phyloP scores from a whole-genome alignment of 2,888 invertebrate genomes.

The Vanessa cardui region DNA sequence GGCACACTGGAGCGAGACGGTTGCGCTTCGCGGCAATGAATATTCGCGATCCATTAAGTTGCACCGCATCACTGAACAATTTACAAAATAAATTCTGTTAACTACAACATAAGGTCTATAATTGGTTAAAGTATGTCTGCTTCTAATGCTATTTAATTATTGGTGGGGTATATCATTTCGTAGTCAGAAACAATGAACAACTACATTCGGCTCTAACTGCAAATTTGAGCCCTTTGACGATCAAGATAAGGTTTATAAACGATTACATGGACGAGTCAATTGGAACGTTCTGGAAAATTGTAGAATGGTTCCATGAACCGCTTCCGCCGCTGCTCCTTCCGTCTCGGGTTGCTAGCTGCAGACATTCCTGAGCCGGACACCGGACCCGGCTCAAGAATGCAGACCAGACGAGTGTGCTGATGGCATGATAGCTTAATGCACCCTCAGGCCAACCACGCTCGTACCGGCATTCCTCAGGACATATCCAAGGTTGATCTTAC shows the following conservation, averaged over 20 bases:
- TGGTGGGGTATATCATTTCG: conserved; percentile 52
- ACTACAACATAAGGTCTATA: conserved; percentile 18
- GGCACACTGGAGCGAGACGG: conserved; percentile 80
- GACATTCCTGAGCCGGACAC: conserved; percentile 74
- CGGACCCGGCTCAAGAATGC: conserved; percentile 73
- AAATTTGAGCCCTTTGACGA: conserved; percentile 41
- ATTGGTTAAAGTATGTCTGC: conserved; percentile 20
- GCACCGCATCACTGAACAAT: conserved; percentile 40
- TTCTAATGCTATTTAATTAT: conserved; percentile 45
- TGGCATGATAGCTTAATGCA: conserved; percentile 75
- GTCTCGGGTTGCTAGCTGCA: conserved; percentile 79
- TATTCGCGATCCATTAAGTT: conserved; percentile 49
- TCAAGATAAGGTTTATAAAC: conserved; percentile 45
- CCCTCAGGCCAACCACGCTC: conserved; percentile 50
- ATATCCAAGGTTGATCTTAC: conserved; percentile 57
- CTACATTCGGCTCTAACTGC: conserved; percentile 35
- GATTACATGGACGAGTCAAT: conserved; percentile 29
- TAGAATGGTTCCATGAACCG: conserved; percentile 72
- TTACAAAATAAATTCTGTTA: conserved; percentile 44
- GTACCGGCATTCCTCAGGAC: conserved; percentile 52
- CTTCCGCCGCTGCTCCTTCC: conserved; percentile 80
- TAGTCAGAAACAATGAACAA: conserved; percentile 44
- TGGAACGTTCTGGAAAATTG: conserved; percentile 48
- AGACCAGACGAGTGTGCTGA: conserved; percentile 67
- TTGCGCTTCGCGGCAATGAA: conserved; percentile 71